Percentiles rank a stretch among this genome's conserved stretches.
Conservation (phyloP, 1,140 invertebrate genomes). For the Galendromus occidentalis region DNA sequence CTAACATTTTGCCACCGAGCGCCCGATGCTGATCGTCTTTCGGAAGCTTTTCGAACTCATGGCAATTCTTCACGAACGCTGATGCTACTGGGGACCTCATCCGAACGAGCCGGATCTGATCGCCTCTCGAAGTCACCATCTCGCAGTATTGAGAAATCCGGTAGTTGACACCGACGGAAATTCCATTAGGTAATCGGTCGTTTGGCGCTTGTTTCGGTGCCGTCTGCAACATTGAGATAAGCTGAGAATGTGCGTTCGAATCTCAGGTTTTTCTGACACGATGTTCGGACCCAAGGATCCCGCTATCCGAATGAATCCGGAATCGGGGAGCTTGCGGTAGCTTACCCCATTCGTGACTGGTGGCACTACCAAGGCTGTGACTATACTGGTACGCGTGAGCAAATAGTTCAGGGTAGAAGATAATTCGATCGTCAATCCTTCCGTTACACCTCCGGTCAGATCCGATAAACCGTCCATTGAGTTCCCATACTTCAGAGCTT, state of each 20-base stretch:
- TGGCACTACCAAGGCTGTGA: conserved; percentile 39
- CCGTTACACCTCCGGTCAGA: conserved; percentile 67
- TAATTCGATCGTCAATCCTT: conserved; percentile 45
- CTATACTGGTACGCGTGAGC: conserved; percentile 60
- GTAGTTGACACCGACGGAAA: conserved; percentile 56
- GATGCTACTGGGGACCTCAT: neutral
- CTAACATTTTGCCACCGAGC: conserved; percentile 36
- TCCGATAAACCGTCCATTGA: conserved; percentile 65
- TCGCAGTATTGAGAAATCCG: conserved; percentile 32
- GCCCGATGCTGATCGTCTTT: conserved; percentile 45
- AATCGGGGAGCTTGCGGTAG: too few relatives aligned
- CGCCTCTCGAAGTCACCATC: neutral
- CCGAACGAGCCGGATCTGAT: neutral
- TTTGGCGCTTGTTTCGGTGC: conserved; percentile 21
- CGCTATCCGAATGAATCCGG: too few relatives aligned
- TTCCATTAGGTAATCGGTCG: conserved; percentile 53
- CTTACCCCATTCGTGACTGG: conserved; percentile 2
- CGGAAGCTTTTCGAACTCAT: conserved; percentile 53
- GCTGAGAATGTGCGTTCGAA: too few relatives aligned
- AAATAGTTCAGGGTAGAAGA: conserved; percentile 21
- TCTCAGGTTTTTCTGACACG: too few relatives aligned
- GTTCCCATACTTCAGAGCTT: conserved; percentile 79
- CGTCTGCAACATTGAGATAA: too few relatives aligned
- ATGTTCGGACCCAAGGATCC: too few relatives aligned
- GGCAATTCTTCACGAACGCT: conserved; percentile 28